Evolutionary conservation across 2,113 vertebrate genomes (phyloP).

Genomic region (Scomber scombrus): DNA sequence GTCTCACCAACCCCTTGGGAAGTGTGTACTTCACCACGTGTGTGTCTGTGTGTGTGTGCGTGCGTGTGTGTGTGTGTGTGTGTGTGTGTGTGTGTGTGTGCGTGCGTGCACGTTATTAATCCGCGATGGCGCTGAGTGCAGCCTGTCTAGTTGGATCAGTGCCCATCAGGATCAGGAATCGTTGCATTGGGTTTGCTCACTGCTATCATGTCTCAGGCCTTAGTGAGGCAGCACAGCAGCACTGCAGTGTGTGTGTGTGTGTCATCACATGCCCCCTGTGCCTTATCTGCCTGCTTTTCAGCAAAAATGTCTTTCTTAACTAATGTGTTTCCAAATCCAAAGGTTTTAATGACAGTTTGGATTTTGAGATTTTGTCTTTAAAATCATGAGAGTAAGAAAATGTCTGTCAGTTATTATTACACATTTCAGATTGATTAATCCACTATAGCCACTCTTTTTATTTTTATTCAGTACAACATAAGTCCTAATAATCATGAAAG

Average conservation of each 20-base stretch:
- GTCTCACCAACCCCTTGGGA: constrained; percentile 50
- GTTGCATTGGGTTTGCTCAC: constrained; percentile 54
- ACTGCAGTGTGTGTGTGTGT: constrained; percentile 27
- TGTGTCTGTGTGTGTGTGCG: constrained; percentile 15
- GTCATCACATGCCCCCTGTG: constrained; percentile 2
- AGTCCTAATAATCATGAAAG: background rate
- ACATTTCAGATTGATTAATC: constrained; percentile 4
- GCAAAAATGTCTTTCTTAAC: constrained; percentile 27
- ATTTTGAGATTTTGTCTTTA: constrained; percentile 27
- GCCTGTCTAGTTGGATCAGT: constrained; percentile 75
- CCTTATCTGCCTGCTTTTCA: constrained; percentile 36
- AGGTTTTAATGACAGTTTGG: constrained; percentile 4
- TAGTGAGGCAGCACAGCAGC: constrained; percentile 63
- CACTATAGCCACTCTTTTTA: background rate
- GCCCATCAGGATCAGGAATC: constrained; percentile 79
- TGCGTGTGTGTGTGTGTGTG: background rate
- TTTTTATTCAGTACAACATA: background rate
- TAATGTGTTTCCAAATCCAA: constrained; percentile 20
- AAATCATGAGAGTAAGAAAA: constrained; percentile 4
- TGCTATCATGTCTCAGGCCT: constrained; percentile 61
- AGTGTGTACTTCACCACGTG: constrained; percentile 4
- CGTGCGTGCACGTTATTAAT: constrained; percentile 45
- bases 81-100: constrained; percentile 7
- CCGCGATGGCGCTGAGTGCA: constrained; percentile 67
- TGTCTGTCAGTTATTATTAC: constrained; percentile 8